phyloP scores from a whole-genome alignment of 2,888 invertebrate species.

The Andrena flavipes region DNA sequence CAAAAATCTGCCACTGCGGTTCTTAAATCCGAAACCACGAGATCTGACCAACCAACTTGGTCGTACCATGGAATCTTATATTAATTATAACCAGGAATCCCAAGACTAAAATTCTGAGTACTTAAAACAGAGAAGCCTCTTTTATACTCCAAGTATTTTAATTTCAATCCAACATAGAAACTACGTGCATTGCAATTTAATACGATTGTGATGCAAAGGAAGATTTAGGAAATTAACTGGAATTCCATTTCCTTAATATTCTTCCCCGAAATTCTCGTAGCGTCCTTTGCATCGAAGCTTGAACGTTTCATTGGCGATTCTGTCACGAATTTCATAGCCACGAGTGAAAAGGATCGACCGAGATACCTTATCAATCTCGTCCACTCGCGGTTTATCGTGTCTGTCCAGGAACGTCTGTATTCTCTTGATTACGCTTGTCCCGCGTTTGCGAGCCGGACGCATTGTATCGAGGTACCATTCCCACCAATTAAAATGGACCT shows the following conservation, averaged over 20 bases:
- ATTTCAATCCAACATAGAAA: no score
- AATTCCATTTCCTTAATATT: neutral
- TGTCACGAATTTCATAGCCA: neutral
- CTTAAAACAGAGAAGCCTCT: no score
- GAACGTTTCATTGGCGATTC: neutral
- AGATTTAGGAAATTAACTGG: neutral
- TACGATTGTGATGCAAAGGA: no score
- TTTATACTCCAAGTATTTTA: no score
- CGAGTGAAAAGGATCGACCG: constrained; percentile 16
- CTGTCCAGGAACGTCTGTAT: constrained; percentile 35
- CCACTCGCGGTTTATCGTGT: constrained; percentile 41
- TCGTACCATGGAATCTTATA: no score
- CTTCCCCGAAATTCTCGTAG: neutral
- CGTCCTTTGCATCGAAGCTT: neutral
- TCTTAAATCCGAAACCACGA: neutral
- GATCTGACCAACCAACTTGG: neutral
- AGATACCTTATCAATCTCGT: constrained; percentile 29
- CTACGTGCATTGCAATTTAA: no score
- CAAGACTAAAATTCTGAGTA: neutral
- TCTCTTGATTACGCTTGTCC: constrained; percentile 33
- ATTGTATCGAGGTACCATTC: constrained; percentile 8
- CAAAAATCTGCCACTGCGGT: constrained; percentile 8
- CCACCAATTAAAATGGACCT: constrained; percentile 9
- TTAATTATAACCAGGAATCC: neutral
- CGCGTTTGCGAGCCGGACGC: neutral